Conservation (phyloP, 2,113 vertebrate species). For the Cochlearius cochlearius region DNA sequence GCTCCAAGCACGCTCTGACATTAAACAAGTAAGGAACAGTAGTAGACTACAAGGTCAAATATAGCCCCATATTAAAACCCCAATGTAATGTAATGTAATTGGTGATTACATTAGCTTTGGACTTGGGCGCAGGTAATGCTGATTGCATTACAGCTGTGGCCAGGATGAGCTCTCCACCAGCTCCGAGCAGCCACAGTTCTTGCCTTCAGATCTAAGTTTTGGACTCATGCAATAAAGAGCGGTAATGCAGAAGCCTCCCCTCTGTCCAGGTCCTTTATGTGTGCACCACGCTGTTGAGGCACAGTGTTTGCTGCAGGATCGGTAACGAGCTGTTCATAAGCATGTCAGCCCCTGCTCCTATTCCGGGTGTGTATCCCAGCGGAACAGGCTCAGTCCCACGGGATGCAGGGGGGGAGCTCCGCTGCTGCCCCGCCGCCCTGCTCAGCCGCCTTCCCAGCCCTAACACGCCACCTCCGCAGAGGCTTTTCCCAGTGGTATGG, state of each 20-base stretch:
- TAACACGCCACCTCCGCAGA: not conserved
- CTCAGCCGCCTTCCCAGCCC: not conserved
- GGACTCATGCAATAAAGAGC: not conserved
- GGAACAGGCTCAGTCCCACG: rapidly evolving
- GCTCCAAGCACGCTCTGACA: not conserved
- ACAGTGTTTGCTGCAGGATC: not conserved
- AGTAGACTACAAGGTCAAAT: not conserved
- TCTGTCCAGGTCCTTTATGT: not conserved
- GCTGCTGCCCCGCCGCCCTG: rapidly evolving
- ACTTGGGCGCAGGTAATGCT: not conserved
- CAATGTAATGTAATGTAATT: too few relatives aligned
- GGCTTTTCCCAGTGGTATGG: not conserved
- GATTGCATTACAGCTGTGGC: not conserved
- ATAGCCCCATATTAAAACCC: rapidly evolving
- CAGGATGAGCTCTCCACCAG: not conserved
- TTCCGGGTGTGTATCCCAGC: not conserved
- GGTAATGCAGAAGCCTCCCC: rapidly evolving
- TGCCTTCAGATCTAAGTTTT: not conserved
- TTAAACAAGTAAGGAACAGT: not conserved
- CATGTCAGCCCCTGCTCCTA: not conserved
- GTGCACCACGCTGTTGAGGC: rapidly evolving
- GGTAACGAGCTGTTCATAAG: not conserved
- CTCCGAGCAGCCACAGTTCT: not conserved
- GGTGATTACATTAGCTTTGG: not conserved
- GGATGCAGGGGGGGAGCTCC: not conserved